Evolutionary conservation across 2,888 invertebrate genomes (phyloP).

Genomic region (Sphinx pinastri): DNA sequence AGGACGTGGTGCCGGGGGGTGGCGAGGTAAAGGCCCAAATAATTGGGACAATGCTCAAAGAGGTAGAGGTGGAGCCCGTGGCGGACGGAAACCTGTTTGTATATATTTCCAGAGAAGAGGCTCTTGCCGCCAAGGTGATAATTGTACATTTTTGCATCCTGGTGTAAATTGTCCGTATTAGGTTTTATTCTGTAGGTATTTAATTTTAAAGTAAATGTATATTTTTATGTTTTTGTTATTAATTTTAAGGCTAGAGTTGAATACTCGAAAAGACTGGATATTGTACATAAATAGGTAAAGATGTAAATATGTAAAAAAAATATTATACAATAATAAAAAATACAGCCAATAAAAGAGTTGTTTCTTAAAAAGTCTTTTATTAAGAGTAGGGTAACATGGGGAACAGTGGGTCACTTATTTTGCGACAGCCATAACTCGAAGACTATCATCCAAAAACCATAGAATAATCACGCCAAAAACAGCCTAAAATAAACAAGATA

Average conservation of each 20-base stretch:
- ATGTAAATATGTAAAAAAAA: conserved; percentile 47
- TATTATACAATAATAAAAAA: conserved; percentile 5
- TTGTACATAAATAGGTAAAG: conserved; percentile 50
- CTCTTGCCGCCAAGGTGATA: conserved; percentile 91
- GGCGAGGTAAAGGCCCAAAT: conserved; percentile 77
- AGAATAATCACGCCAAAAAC: too few species aligned
- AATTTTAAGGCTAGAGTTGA: conserved; percentile 40
- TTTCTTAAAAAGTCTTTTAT: conserved; percentile 18
- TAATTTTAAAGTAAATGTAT: conserved; percentile 28
- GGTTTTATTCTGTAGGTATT: conserved; percentile 29
- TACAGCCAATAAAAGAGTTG: conserved; percentile 18
- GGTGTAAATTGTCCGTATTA: conserved; percentile 85
- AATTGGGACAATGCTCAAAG: conserved; percentile 78
- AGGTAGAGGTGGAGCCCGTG: conserved; percentile 78
- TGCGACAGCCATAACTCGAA: too few species aligned
- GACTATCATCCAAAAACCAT: too few species aligned
- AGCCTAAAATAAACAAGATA: too few species aligned
- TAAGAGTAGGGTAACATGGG: too few species aligned
- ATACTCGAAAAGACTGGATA: conserved; percentile 59
- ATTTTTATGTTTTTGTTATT: conserved; percentile 30
- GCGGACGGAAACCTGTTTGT: conserved; percentile 85
- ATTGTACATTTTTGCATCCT: conserved; percentile 93
- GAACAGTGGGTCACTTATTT: too few species aligned
- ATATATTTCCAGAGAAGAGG: conserved; percentile 92
- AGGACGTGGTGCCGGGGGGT: conserved; percentile 77